Base-by-base conservation (phyloP, 2,888 invertebrate species). In the Archaeoteleia sp. region DNA sequence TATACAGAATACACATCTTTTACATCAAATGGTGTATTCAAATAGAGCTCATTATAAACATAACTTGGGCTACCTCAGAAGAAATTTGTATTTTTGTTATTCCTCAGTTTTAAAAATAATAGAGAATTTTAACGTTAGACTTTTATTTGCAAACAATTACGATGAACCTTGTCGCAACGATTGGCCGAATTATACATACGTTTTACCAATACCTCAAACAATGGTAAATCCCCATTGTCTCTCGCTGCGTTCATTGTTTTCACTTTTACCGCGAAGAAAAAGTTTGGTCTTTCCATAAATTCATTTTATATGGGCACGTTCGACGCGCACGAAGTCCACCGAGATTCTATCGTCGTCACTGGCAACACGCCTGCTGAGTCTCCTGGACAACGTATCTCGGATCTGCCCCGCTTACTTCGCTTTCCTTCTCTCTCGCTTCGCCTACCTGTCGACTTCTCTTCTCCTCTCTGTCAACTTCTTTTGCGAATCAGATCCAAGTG, bases 341-440 rank as follows among this genome's bases (percentile, higher is more conserved):
- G 55, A 78, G 78, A 79, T 79, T 75, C 65, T 72, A 78, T 79
- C 35, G 15, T 7, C 73, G 67, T 27, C 63, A 55, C 62, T 73
- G 74, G 69, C 73, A 75, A 75, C 77, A 73, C 76, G 71, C 68
- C 70, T 65, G 77, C 68, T 51, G 67, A 74, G 71, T 73, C 73
- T 70, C 57, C 72, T 32, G 69, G 65, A 25, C 27, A 15, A 55
- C 29, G 45, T 62, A 35, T 32, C 67, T 58, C 35, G 63, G 51
- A 53, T 72, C 55, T 61, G 13, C 49, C 45, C 40, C 48, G 48
- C 55, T 67, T 67, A 70, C 62, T 58, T 66, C 61, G 45, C n/a
- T n/a, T n/a, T n/a, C n/a, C n/a, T n/a, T n/a, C n/a, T n/a, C n/a
- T 65, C 66, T 55, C 15, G 45, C 42, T 60, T 58, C 35, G 43